These are phyloP conservation scores for Nineta flava DNA, from an alignment of 2,888 invertebrate species.

Conservation along the genomic window DNA sequence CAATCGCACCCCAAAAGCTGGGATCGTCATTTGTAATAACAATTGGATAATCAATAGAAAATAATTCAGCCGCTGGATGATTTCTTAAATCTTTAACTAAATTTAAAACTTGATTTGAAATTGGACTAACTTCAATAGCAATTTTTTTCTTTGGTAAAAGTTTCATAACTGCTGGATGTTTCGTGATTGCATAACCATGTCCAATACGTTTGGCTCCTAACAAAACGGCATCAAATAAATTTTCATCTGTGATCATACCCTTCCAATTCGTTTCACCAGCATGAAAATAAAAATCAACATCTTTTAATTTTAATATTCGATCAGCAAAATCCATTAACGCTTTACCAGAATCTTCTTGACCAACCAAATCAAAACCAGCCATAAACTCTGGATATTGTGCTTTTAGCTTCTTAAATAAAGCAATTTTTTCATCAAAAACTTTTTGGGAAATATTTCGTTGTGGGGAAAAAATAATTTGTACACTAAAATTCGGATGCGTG, in stretches of 20 bases:
- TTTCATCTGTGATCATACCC: slow-evolving; percentile 51
- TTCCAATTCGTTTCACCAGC: slow-evolving; percentile 72
- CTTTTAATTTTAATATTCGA: slow-evolving; percentile 31
- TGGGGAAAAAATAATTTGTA: slow-evolving; percentile 44
- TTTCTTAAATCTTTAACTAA: slow-evolving; percentile 56
- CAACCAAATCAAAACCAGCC: slow-evolving; percentile 67
- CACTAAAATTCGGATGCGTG: slow-evolving; percentile 37
- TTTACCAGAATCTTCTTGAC: slow-evolving; percentile 56
- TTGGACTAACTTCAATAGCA: slow-evolving; percentile 60
- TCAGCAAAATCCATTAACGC: slow-evolving; percentile 44
- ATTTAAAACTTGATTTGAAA: slow-evolving; percentile 55
- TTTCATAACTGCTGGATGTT: slow-evolving; percentile 51
- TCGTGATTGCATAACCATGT: slow-evolving; percentile 57
- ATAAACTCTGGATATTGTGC: slow-evolving; percentile 43
- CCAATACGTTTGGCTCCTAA: slow-evolving; percentile 61
- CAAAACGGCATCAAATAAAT: slow-evolving; percentile 60
- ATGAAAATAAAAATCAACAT: slow-evolving; percentile 57
- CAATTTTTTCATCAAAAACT: slow-evolving; percentile 15
- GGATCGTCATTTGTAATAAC: slow-evolving; percentile 70
- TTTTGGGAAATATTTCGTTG: slow-evolving; percentile 27
- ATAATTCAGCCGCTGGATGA: slow-evolving; percentile 50
- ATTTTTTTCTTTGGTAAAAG: slow-evolving; percentile 40
- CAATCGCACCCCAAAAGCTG: slow-evolving; percentile 56
- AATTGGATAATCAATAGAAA: slow-evolving; percentile 51
- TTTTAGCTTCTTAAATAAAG: slow-evolving; percentile 24